phyloP scores from a whole-genome alignment of 2,113 vertebrate species.

The Mesembrinibis cayennensis region DNA sequence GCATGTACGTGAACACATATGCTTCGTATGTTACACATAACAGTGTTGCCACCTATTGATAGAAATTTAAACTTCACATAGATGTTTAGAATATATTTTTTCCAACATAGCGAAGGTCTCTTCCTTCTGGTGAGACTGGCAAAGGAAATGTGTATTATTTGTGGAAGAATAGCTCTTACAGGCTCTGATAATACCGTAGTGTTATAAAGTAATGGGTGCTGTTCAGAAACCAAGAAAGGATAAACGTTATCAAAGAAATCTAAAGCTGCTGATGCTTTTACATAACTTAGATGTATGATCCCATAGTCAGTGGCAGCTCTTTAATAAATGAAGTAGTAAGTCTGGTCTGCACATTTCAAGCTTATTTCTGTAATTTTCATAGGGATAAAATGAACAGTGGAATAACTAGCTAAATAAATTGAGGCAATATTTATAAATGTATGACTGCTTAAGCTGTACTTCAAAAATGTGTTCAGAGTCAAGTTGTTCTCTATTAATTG shows the following conservation, averaged over 20 bases:
- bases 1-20: not conserved
- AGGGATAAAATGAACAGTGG: not conserved
- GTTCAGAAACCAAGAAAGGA: not conserved
- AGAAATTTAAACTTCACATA: slow-evolving; percentile 15
- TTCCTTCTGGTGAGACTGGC: not conserved
- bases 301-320: not conserved
- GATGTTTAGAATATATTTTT: not conserved
- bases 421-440: not conserved
- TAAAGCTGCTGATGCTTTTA: not conserved
- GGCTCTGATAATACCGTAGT: not conserved
- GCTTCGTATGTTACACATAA: not conserved
- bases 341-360: not conserved
- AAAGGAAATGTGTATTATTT: not conserved
- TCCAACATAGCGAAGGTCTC: not conserved
- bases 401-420: not conserved
- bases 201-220: not conserved
- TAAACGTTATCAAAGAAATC: not conserved
- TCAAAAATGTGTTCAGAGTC: not conserved
- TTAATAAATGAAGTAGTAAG: not conserved
- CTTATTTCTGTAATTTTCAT: not conserved
- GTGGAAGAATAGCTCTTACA: not conserved
- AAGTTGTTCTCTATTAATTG: not conserved
- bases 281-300: not conserved
- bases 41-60: slow-evolving; percentile 58
- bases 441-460: not conserved